Percentiles rank a stretch among this genome's conserved stretches.
Conservation (phyloP, 2,113 vertebrate species). For the Cacatua alba region DNA sequence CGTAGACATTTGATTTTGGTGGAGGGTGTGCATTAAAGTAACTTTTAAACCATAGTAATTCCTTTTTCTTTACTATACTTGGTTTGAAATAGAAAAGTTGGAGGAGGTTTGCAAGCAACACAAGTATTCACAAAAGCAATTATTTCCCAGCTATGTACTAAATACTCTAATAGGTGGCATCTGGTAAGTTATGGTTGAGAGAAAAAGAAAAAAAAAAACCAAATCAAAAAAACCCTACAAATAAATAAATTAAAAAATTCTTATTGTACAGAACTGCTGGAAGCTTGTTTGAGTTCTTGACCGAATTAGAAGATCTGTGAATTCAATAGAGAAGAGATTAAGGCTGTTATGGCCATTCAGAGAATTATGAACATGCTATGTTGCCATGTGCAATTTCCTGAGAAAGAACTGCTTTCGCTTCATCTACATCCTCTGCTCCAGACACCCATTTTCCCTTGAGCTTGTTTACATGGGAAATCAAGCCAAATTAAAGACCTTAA, state of each 20-base stretch:
- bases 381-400: slow-evolving; percentile 45
- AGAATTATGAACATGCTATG: not conserved
- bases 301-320: not conserved
- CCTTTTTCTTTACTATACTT: not conserved
- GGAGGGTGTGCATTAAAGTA: not conserved
- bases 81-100: not conserved
- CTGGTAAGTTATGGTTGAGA: not conserved
- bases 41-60: not conserved
- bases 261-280: not conserved
- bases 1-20: not conserved
- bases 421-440: slow-evolving; percentile 51
- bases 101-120: not conserved
- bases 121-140: not conserved
- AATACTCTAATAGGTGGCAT: not conserved
- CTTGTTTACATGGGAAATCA: slow-evolving; percentile 32
- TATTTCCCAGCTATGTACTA: not conserved
- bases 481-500: slow-evolving; percentile 39
- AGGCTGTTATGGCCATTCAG: not conserved
- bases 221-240: not conserved
- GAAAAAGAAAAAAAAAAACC: not conserved
- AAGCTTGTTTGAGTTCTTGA: slow-evolving; percentile 2
- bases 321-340: slow-evolving; percentile 12
- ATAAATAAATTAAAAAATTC: not conserved
- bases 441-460: slow-evolving; percentile 24
- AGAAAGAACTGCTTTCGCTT: slow-evolving; percentile 28